These are phyloP conservation scores for Tuta absoluta DNA, from an alignment of 2,888 invertebrate species.

Conservation along the genomic window DNA sequence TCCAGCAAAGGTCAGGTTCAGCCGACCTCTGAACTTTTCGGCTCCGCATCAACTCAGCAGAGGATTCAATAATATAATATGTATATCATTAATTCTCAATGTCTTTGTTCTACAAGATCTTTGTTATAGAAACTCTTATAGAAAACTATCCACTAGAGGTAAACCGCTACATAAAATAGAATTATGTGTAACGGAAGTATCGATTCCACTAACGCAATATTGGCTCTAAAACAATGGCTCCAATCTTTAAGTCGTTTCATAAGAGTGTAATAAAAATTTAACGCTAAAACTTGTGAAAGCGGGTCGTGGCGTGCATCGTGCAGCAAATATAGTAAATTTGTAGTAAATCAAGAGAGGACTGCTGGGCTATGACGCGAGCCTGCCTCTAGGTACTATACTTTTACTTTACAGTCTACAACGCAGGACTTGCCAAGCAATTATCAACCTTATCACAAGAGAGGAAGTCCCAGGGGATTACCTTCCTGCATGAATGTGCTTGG, in stretches of 20 bases:
- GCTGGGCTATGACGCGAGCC: slow-evolving; percentile 29
- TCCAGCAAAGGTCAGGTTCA: slow-evolving; percentile 27
- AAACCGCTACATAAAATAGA: too few relatives aligned
- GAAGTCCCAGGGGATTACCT: neutral
- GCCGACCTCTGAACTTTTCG: slow-evolving; percentile 33
- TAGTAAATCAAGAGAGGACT: slow-evolving; percentile 55
- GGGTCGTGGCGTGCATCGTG: slow-evolving; percentile 13
- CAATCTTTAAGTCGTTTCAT: neutral
- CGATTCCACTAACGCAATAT: neutral
- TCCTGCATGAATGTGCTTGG: neutral
- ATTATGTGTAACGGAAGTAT: neutral
- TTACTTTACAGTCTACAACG: neutral
- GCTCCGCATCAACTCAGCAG: neutral
- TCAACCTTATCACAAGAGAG: neutral
- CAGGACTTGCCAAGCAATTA: neutral
- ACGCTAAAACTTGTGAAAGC: neutral
- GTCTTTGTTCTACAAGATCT: neutral
- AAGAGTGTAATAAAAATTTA: neutral
- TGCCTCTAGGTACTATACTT: slow-evolving; percentile 1
- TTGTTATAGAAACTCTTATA: too few relatives aligned
- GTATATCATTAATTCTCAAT: neutral
- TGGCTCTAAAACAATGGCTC: neutral
- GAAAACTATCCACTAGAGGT: too few relatives aligned
- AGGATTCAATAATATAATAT: slow-evolving; percentile 6
- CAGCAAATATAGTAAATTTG: slow-evolving; percentile 49